Conservation (phyloP, 2,113 vertebrate species). For the Lophura nycthemera region DNA sequence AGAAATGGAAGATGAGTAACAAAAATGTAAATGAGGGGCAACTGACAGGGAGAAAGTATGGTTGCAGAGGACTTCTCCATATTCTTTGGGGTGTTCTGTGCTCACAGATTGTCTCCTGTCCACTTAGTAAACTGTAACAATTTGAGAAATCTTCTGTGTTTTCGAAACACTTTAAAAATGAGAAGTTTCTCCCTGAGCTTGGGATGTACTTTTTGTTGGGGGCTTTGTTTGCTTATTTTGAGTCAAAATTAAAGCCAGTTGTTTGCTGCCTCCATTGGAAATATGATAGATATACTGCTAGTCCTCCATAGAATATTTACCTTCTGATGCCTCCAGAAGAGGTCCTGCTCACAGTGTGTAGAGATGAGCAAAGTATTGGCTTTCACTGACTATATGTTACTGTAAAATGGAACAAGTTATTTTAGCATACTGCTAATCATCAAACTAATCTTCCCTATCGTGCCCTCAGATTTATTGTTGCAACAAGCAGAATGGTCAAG, state of each 20-base stretch:
- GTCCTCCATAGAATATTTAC: neutral
- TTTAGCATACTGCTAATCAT: neutral
- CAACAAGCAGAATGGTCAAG: conserved; percentile 25
- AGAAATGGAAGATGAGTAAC: neutral
- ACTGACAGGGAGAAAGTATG: neutral
- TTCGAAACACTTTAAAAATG: neutral
- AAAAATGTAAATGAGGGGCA: neutral
- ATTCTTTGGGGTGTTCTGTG: neutral
- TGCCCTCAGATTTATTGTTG: neutral
- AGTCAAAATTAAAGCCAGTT: neutral
- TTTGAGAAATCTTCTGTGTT: neutral
- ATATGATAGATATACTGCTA: neutral
- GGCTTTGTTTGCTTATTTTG: neutral
- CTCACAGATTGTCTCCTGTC: neutral
- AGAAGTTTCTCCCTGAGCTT: neutral
- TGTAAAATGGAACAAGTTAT: neutral
- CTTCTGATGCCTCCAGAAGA: neutral
- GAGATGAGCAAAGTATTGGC: neutral
- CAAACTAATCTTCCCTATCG: neutral
- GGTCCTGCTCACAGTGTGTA: neutral
- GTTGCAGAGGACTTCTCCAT: neutral
- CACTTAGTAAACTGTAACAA: neutral
- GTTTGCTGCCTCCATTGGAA: neutral
- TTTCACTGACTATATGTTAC: neutral
- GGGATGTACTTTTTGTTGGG: neutral